Evolutionary conservation across 1,140 invertebrate species (phyloP).

Genomic region (Drosophila elegans): DNA sequence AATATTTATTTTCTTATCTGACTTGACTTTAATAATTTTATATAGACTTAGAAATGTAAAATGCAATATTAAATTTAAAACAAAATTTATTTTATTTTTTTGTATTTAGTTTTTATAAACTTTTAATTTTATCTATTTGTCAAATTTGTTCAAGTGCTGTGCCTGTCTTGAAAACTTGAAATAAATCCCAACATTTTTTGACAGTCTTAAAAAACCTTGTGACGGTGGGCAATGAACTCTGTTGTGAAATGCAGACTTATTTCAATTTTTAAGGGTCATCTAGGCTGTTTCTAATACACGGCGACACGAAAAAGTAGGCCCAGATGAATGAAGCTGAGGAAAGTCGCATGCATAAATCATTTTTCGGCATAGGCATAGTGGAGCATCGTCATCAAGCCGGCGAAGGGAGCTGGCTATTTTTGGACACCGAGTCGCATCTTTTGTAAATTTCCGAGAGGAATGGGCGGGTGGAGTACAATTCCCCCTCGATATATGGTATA

Average conservation of each 20-base stretch:
- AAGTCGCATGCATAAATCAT: constrained; percentile 80
- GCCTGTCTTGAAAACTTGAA: no score
- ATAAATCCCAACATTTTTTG: background rate
- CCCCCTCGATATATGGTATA: constrained; percentile 29
- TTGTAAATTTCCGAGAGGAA: constrained; percentile 11
- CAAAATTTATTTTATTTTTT: background rate
- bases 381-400: constrained; percentile 11
- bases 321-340: constrained; percentile 45
- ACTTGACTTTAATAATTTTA: no score
- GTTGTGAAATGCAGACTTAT: constrained; percentile 2
- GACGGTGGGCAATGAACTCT: constrained; percentile 15
- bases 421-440: constrained; percentile 55
- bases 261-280: constrained; percentile 14
- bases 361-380: constrained; percentile 51
- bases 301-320: constrained; percentile 50
- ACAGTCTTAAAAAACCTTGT: background rate
- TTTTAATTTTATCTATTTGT: background rate
- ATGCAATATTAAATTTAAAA: background rate
- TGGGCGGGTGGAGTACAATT: background rate
- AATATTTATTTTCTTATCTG: no score
- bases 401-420: constrained; percentile 55
- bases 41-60: no score
- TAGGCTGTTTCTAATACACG: constrained; percentile 38
- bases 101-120: background rate
- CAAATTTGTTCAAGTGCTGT: no score